These are phyloP conservation scores for Corythucha ciliata DNA, from an alignment of 2,888 invertebrate genomes.

Conservation along the genomic window DNA sequence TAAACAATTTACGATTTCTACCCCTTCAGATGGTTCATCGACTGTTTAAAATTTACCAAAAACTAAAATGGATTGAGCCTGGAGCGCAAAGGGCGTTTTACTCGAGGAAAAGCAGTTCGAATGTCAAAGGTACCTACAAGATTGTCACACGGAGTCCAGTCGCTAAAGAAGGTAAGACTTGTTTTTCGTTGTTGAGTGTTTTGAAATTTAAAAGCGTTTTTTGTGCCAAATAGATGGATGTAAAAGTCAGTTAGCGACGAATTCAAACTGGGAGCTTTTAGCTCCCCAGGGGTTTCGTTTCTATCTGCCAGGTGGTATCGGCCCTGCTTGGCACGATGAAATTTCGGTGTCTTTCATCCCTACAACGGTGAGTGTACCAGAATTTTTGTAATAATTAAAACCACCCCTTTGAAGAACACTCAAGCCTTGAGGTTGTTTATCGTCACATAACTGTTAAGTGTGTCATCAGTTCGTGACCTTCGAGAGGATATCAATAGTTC, in stretches of 20 bases:
- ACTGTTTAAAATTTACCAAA: slow-evolving; percentile 15
- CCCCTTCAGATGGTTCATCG: slow-evolving; percentile 24
- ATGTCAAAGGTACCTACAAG: slow-evolving; percentile 32
- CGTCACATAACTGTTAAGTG: too few species aligned
- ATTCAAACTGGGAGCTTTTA: slow-evolving; percentile 57
- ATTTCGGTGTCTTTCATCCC: slow-evolving; percentile 47
- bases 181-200: slow-evolving; percentile 1
- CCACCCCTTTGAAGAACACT: too few species aligned
- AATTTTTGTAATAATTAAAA: too few species aligned
- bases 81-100: slow-evolving; percentile 16
- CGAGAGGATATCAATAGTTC: too few species aligned
- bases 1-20: too few species aligned
- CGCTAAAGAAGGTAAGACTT: slow-evolving; percentile 25
- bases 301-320: slow-evolving; percentile 58
- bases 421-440: too few species aligned
- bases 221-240: background rate
- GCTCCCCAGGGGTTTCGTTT: slow-evolving; percentile 57
- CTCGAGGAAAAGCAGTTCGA: slow-evolving; percentile 29
- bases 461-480: too few species aligned
- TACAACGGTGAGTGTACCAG: slow-evolving; percentile 39
- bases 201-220: background rate
- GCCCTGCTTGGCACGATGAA: slow-evolving; percentile 58
- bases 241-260: slow-evolving; percentile 16
- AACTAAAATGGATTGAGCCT: slow-evolving; percentile 15
- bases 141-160: slow-evolving; percentile 30